Percentiles rank a stretch among this genome's conserved stretches.
phyloP scores from a whole-genome alignment of 2,113 vertebrate species.

The Sturnira hondurensis region DNA sequence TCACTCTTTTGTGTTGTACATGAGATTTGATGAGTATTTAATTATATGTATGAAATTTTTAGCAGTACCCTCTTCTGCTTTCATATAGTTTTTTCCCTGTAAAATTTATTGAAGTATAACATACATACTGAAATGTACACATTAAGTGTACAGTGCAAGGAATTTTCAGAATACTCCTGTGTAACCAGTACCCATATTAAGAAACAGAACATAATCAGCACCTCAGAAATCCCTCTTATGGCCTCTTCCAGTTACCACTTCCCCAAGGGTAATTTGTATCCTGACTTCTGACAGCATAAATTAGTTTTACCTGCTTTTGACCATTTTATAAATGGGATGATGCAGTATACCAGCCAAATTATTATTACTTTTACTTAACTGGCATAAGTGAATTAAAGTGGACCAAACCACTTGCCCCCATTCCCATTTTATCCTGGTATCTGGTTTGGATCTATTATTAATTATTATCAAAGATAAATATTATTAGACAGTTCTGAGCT shows the following conservation, averaged over 20 bases:
- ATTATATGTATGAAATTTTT: conserved; percentile 3
- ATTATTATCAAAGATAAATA: conserved; percentile 16
- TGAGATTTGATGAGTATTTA: not conserved
- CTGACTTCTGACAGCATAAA: not conserved
- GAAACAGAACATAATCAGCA: not conserved
- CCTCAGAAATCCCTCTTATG: not conserved
- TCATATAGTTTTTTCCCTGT: not conserved
- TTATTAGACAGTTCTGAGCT: conserved; percentile 39
- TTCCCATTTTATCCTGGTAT: conserved; percentile 34
- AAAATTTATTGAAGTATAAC: conserved; percentile 31
- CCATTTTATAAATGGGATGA: conserved; percentile 4
- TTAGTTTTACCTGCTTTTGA: conserved; percentile 23
- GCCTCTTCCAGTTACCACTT: not conserved
- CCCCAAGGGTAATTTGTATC: not conserved
- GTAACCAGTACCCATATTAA: conserved; percentile 6
- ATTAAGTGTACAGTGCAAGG: not conserved
- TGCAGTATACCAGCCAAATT: not conserved
- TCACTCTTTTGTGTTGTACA: not conserved
- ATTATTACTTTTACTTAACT: conserved; percentile 26
- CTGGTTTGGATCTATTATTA: conserved; percentile 14
- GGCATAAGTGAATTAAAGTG: not conserved
- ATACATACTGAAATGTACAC: not conserved
- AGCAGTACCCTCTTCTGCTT: conserved; percentile 16
- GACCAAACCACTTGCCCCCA: conserved; percentile 4
- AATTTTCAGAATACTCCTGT: conserved; percentile 5